These are phyloP conservation scores for Upupa epops DNA, from an alignment of 2,113 vertebrate genomes.

Conservation along the genomic window DNA sequence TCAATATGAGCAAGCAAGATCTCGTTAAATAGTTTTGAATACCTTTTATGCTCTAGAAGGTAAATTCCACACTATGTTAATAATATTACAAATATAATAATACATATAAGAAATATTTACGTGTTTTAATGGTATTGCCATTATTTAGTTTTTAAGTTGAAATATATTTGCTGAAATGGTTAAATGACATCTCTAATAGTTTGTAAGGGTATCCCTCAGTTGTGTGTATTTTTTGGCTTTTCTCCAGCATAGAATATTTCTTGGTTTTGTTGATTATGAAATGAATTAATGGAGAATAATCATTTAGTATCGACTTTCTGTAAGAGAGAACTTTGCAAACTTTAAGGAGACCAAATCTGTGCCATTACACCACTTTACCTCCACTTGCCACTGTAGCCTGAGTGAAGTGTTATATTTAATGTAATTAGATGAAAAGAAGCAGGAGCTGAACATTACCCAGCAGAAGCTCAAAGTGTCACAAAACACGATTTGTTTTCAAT, in stretches of 20 bases:
- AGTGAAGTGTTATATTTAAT: background rate
- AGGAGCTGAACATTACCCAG: background rate
- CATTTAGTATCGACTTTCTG: background rate
- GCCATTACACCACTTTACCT: background rate
- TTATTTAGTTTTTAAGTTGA: background rate
- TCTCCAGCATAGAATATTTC: background rate
- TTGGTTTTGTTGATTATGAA: background rate
- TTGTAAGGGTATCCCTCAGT: background rate
- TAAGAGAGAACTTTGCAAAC: background rate
- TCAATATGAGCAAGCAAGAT: background rate
- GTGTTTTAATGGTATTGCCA: background rate
- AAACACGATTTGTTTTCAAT: background rate
- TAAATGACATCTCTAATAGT: background rate
- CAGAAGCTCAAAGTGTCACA: background rate
- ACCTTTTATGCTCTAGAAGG: background rate
- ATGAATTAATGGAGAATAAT: background rate
- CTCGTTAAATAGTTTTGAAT: background rate
- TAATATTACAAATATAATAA: background rate
- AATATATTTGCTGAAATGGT: background rate
- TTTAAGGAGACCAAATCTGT: background rate
- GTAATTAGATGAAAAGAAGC: background rate
- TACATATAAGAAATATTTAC: background rate
- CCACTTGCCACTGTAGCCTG: background rate
- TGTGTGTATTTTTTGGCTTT: background rate
- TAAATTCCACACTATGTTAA: background rate